phyloP scores from a whole-genome alignment of 2,113 vertebrate species.

The Gallinago jamesoni region DNA sequence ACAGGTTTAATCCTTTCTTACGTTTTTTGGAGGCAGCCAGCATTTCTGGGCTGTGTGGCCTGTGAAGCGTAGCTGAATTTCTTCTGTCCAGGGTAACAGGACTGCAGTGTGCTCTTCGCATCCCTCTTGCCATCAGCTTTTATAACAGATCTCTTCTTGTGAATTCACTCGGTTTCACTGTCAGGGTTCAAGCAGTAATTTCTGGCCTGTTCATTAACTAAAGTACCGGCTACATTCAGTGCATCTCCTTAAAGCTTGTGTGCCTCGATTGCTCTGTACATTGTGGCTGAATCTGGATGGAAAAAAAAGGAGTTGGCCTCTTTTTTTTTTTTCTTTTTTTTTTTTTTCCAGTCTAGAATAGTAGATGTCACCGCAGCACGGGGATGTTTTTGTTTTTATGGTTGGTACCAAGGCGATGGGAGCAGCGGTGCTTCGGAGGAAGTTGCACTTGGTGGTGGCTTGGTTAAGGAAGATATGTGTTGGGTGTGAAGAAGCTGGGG shows the following conservation, averaged over 20 bases:
- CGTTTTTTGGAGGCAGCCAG: neutral
- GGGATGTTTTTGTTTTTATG: neutral
- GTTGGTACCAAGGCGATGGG: neutral
- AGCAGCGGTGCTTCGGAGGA: neutral
- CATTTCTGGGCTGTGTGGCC: neutral
- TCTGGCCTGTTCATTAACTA: neutral
- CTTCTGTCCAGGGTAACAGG: neutral
- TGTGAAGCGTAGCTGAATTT: neutral
- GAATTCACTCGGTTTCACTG: fast-evolving
- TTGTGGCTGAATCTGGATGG: neutral
- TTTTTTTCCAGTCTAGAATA: too few relatives aligned
- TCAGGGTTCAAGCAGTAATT: fast-evolving
- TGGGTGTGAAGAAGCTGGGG: neutral
- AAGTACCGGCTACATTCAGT: fast-evolving
- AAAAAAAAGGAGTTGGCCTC: neutral
- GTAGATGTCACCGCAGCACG: fast-evolving
- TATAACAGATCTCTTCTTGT: neutral
- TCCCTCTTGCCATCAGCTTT: neutral
- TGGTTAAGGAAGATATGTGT: neutral
- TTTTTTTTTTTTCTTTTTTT: neutral
- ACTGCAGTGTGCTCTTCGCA: neutral
- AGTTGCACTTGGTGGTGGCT: neutral
- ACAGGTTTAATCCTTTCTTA: fast-evolving
- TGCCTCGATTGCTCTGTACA: neutral
- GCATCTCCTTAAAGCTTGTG: fast-evolving